Base-by-base conservation (phyloP, 2,888 invertebrate species). In the Patella pellucida region DNA sequence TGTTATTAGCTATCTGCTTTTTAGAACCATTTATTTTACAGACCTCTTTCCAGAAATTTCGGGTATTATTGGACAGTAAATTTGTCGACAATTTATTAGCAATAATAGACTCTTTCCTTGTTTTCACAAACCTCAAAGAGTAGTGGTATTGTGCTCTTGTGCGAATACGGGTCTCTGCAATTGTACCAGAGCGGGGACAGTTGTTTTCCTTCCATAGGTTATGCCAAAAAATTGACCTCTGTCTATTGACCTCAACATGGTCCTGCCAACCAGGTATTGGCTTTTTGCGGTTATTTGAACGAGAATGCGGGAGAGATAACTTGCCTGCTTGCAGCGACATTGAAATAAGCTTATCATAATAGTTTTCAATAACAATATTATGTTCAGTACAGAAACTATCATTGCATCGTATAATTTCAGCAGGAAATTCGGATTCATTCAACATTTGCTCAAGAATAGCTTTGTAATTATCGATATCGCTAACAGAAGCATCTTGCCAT, bases 91-190 rank as follows among this genome's bases (percentile, higher is more conserved):
- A 19, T 62, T 62, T 62, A 16, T 62, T 12, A 12, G 62, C 62
- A 62, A n/a, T 62, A 15, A 62, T 15, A 19, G n/a, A 19, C 19
- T 62, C n/a, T 15, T 23, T 62, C 11, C 23, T 16, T 62, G 16
- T 23, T 62, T n/a, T 62, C n/a, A 16, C 16, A 16, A 11, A n/a
- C 23, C 62, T 15, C n/a, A 62, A 11, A 62, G n/a, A n/a, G 23
- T 62, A 62, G 23, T 62, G 62, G n/a, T 62, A 62, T n/a, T 62
- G n/a, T 62, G 62, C 62, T n/a, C 62, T 62, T 16, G 62, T 62
- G 62, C 62, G 62, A 62, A 19, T 62, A 19, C 62, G n/a, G n/a
- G 23, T 62, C 11, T n/a, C n/a, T 16, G 62, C 16, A 15, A 62
- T 11, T 11, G 5, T 11, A 62, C 62, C 62, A 62, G n/a, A 11